Base-by-base conservation (phyloP, 2,888 invertebrate species). In the Priocnemis perturbator region DNA sequence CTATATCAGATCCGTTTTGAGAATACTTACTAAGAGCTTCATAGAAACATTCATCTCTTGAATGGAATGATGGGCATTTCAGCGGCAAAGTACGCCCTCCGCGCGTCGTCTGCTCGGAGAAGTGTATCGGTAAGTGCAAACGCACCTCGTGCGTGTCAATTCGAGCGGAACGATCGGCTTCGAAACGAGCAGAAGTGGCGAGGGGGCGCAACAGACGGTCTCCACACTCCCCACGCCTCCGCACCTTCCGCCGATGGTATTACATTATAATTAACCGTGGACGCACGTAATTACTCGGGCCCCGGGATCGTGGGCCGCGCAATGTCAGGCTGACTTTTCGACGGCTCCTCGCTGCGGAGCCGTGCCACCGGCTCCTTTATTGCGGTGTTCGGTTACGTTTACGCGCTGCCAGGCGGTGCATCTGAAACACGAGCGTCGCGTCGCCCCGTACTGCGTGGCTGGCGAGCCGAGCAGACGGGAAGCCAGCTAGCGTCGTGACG, bases 351-450 rank as follows among this genome's bases (percentile, higher is more conserved):
- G 57, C 5, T 11, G 37, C 11, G 37, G 7, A 9, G 37, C 37
- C 37, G 73, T 70, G 73, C 67, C 64, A 71, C 63, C 72, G 69
- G 23, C 48, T n/a, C 1, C 64, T 80, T 77, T 81, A 82, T 78
- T 77, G 73, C 56, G 76, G 82, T 81, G 74, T 84, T 74, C 64
- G 64, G 76, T 85, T 85, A 83, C 84, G 67, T 50, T 67, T 75
- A 58, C 66, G 74, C 74, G 59, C 4, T 67, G 67, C 63, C 52
- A 37, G 72, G 70, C 79, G 77, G 80, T 74, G 74, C 70, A 73
- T 79, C 73, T 84, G 83, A 83, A 84, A 84, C 75, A 75, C 69
- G 82, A 84, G 65, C 64, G 74, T 71, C 67, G 68, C 20, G 23
- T 21, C 44, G 23, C n/a, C n/a, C n/a, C 48, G 21, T 53, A 20